Conservation (phyloP, 2,888 invertebrate genomes). For the Netelia fuscicornis region DNA sequence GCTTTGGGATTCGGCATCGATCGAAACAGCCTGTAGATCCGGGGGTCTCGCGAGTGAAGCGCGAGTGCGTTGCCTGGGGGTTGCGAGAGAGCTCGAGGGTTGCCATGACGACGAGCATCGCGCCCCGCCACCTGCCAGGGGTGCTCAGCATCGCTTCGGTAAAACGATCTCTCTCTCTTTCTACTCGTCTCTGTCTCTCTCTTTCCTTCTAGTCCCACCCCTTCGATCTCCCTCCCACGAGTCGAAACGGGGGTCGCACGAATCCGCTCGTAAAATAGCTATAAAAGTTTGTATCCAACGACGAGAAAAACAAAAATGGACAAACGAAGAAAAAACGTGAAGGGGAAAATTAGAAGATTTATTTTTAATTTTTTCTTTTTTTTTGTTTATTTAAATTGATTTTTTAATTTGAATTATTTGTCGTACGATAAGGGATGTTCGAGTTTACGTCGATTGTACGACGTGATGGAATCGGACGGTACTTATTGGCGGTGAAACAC, state of each 20-base stretch:
- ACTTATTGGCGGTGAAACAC: neutral
- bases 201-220: constrained; percentile 1
- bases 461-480: neutral
- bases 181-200: neutral
- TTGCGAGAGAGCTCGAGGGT: constrained; percentile 75
- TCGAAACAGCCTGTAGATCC: constrained; percentile 77
- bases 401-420: too few species aligned
- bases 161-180: constrained; percentile 27
- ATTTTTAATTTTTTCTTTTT: too few species aligned
- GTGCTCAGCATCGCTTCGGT: constrained; percentile 78
- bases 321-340: neutral
- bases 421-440: too few species aligned
- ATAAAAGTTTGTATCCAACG: constrained; percentile 21
- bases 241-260: constrained; percentile 8
- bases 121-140: constrained; percentile 76
- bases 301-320: neutral
- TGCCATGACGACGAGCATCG: constrained; percentile 79
- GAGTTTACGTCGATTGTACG: neutral
- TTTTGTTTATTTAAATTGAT: too few species aligned
- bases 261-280: constrained; percentile 37
- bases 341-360: neutral
- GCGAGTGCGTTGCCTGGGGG: constrained; percentile 72
- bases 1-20: constrained; percentile 72
- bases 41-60: constrained; percentile 51
- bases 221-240: neutral